A percentile compares a stretch with the other conserved stretches of the same genome.
phyloP scores from a whole-genome alignment of 2,113 vertebrate genomes.

The Stomatorhinus ivindoensis region DNA sequence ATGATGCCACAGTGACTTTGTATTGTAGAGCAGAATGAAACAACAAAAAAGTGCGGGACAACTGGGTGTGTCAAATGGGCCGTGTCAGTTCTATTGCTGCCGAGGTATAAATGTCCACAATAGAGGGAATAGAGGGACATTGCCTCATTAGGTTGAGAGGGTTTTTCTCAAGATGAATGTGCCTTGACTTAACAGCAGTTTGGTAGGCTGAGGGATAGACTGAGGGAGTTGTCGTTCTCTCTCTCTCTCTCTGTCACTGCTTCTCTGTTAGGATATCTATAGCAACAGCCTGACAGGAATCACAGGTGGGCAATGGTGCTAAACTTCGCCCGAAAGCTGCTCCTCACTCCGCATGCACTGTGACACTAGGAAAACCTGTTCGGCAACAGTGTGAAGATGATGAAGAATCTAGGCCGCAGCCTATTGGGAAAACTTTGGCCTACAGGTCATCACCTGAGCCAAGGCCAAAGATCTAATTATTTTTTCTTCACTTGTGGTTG shows the following conservation, averaged over 20 bases:
- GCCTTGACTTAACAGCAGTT: slow-evolving; percentile 41
- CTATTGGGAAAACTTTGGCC: background rate
- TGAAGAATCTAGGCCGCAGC: background rate
- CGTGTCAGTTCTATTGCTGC: slow-evolving; percentile 23
- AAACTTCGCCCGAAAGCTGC: slow-evolving; percentile 31
- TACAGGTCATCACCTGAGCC: background rate
- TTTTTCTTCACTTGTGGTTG: background rate
- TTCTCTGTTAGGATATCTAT: slow-evolving; percentile 53
- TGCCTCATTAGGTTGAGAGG: slow-evolving; percentile 55
- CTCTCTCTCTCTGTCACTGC: slow-evolving; percentile 25
- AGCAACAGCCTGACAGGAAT: slow-evolving; percentile 58
- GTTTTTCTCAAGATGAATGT: slow-evolving; percentile 41
- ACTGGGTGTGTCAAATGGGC: slow-evolving; percentile 23
- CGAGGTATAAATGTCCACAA: slow-evolving; percentile 20
- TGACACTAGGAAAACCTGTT: background rate
- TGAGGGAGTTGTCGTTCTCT: slow-evolving; percentile 41
- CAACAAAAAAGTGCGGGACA: slow-evolving; percentile 33
- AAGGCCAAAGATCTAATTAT: background rate
- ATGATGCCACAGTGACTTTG: slow-evolving; percentile 8
- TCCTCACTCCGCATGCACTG: background rate
- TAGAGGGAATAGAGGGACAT: slow-evolving; percentile 43
- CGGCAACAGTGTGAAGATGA: background rate
- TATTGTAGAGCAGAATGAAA: slow-evolving; percentile 26
- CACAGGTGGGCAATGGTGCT: slow-evolving; percentile 55
- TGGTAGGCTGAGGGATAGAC: slow-evolving; percentile 46